These are phyloP conservation scores for Junonia oenone DNA, from an alignment of 2,888 invertebrate species.

Conservation along the genomic window DNA sequence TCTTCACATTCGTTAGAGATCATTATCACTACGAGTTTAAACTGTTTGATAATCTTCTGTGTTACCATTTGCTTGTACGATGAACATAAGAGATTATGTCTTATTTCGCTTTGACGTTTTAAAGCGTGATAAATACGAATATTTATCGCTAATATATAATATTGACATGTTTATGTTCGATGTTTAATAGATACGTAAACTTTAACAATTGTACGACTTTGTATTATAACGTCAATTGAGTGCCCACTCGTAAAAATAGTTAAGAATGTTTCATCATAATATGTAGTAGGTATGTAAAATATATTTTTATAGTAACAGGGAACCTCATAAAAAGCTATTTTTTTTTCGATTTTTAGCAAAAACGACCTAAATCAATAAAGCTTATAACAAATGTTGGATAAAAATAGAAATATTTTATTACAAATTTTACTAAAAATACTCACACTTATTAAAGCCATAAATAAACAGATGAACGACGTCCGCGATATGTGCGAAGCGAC, in stretches of 20 bases:
- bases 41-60: conserved; percentile 19
- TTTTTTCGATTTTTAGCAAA: no score
- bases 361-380: no score
- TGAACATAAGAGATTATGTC: conserved; percentile 19
- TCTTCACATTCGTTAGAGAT: conserved; percentile 18
- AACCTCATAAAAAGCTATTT: no score
- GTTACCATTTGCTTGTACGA: conserved; percentile 16
- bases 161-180: not conserved
- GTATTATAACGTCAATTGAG: not conserved
- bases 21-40: conserved; percentile 17
- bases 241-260: not conserved
- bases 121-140: not conserved
- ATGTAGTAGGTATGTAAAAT: no score
- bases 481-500: conserved; percentile 62
- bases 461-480: conserved; percentile 61
- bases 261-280: no score
- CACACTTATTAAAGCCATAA: conserved; percentile 65
- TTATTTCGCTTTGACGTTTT: conserved; percentile 15
- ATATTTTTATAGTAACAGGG: no score
- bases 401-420: no score
- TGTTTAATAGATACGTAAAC: not conserved
- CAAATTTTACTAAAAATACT: no score
- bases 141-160: not conserved
- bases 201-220: not conserved
- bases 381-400: no score